Percentiles rank a stretch among this genome's conserved stretches.
phyloP scores from a whole-genome alignment of 2,113 vertebrate genomes.

The Podocnemis expansa region DNA sequence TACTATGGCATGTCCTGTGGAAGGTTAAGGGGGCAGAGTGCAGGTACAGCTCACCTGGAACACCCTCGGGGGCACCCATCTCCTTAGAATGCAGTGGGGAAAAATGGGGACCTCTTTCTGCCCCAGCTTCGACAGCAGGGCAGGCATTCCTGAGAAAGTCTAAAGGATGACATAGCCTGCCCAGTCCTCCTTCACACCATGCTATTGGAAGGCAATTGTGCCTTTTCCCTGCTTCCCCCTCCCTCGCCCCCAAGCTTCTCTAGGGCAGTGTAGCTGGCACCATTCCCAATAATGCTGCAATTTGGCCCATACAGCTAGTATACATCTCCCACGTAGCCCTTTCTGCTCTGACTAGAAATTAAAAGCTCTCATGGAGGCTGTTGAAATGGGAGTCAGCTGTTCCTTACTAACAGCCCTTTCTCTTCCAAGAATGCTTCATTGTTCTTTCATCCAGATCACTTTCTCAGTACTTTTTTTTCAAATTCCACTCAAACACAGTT shows the following conservation, averaged over 20 bases:
- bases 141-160: not conserved
- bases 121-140: not conserved
- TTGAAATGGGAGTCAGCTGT: not conserved
- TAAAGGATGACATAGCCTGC: not conserved
- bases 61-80: not conserved
- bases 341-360: not conserved
- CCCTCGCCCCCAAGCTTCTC: not conserved
- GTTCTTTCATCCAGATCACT: not conserved
- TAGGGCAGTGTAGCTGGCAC: not conserved
- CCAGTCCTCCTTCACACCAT: not conserved
- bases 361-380: not conserved
- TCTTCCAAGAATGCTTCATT: not conserved
- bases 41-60: not conserved
- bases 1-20: not conserved
- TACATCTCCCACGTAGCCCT: not conserved
- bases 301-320: not conserved
- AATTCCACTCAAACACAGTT: not conserved
- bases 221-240: not conserved
- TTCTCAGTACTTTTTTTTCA: not conserved
- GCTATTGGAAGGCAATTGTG: not conserved
- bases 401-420: not conserved
- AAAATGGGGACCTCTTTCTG: too few relatives aligned
- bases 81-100: not conserved
- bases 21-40: too few relatives aligned
- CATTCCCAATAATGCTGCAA: not conserved